Percentiles rank a stretch among this genome's conserved stretches.
These are phyloP conservation scores for Meiosimyza platycephala DNA, from an alignment of 2,888 invertebrate genomes.

Conservation along the genomic window DNA sequence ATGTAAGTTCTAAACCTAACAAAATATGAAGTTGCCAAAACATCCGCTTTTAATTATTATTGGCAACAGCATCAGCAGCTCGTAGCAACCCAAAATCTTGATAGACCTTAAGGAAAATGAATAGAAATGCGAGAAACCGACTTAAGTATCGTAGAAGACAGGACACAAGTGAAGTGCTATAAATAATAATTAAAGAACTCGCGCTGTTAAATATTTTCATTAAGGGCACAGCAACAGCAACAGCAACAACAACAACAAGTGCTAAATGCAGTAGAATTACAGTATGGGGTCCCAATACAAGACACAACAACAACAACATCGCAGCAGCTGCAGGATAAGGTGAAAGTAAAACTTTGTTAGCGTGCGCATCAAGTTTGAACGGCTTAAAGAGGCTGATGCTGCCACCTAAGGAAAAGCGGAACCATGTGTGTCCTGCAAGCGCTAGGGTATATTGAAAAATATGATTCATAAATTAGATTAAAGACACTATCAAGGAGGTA, in stretches of 20 bases:
- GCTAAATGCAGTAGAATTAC: background rate
- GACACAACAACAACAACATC: background rate
- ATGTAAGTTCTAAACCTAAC: background rate
- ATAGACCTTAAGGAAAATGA: background rate
- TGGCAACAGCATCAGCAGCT: background rate
- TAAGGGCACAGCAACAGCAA: constrained; percentile 51
- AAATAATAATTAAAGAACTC: constrained; percentile 62
- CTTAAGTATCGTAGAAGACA: background rate
- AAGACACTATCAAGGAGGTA: no score
- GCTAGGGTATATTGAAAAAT: no score
- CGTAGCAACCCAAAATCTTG: background rate
- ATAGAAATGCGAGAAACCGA: background rate
- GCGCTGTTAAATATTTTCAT: constrained; percentile 60
- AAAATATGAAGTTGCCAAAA: background rate
- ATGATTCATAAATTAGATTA: no score
- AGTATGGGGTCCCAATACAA: no score
- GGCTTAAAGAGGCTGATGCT: constrained; percentile 8
- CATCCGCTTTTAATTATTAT: constrained; percentile 14
- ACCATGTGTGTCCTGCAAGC: constrained; percentile 31
- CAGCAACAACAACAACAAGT: background rate
- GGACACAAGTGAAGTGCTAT: constrained; percentile 40
- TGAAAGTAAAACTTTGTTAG: constrained; percentile 27
- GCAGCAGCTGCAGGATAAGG: constrained; percentile 18
- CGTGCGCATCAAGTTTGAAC: constrained; percentile 26
- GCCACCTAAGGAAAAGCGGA: background rate